Conservation (phyloP, 2,113 vertebrate species). For the Seriola dumerili region DNA sequence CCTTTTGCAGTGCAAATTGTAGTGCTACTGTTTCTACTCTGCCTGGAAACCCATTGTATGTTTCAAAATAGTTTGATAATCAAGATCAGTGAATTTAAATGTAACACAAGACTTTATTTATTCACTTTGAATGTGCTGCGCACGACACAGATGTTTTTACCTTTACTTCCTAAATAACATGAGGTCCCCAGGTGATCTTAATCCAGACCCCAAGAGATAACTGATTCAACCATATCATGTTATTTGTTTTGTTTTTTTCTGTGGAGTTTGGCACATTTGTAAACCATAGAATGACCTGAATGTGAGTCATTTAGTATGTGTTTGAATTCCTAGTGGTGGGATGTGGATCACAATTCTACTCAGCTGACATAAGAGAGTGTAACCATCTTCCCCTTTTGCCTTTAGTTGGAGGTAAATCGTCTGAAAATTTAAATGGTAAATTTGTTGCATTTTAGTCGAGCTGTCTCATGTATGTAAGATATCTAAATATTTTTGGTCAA, state of each 20-base stretch:
- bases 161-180: neutral
- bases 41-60: neutral
- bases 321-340: slow-evolving; percentile 61
- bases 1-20: slow-evolving; percentile 24
- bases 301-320: slow-evolving; percentile 59
- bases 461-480: slow-evolving; percentile 86
- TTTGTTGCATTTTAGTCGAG: slow-evolving; percentile 88
- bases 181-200: slow-evolving; percentile 6
- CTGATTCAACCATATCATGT: neutral
- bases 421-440: slow-evolving; percentile 90
- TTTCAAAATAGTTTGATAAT: slow-evolving; percentile 9
- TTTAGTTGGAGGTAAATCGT: slow-evolving; percentile 75
- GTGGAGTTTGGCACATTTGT: slow-evolving; percentile 77
- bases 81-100: slow-evolving; percentile 5
- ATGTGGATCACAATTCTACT: slow-evolving; percentile 55
- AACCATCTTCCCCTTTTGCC: slow-evolving; percentile 61
- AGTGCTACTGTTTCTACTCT: slow-evolving; percentile 1
- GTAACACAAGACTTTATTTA: neutral
- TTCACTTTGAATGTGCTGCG: slow-evolving; percentile 14
- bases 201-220: neutral
- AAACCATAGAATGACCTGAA: slow-evolving; percentile 63
- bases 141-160: slow-evolving; percentile 3
- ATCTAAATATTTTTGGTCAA: slow-evolving; percentile 79
- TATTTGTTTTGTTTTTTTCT: slow-evolving; percentile 25
- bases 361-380: slow-evolving; percentile 54